Base-by-base conservation (phyloP, 2,797 vertebrate species). In the Psittacula echo region DNA sequence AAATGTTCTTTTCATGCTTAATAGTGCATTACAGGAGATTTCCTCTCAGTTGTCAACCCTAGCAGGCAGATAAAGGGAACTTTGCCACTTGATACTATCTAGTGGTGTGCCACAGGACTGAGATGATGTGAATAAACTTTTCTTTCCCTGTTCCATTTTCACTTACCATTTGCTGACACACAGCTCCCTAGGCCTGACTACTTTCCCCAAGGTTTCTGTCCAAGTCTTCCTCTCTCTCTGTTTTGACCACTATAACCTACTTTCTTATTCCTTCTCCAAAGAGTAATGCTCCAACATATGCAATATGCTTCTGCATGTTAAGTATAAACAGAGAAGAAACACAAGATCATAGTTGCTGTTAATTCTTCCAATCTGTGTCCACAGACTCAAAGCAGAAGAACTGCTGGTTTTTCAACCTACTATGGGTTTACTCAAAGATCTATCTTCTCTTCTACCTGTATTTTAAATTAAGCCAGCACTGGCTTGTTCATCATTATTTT, bases 191-290 rank as follows among this genome's bases (percentile, higher is more conserved):
- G 29, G 39, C 34, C 37, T 54, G 42, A 73, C 45, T 48, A 7
- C 27, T 81, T 90, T 90, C 26, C 74, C 45, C 19, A 9, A 48
- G 7, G 11, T 51, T 94, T 89, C 86, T 58, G 12, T 32, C 37
- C 45, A 88, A 70, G 27, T 50, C 34, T 80, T 87, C 30, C 23
- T 73, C 54, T 78, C n/a, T 74, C 10, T 85, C 44, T 84, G 42
- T 75, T 90, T 89, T 71, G 41, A 92, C 12, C 79, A 11, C 29
- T 67, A n/a, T 51, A 47, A 80, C 4, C 15, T 77, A 51, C 37
- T 74, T 89, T 27, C 44, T 95, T 75, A 86, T 50, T 86, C 39
- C 23, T 91, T 90, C 68, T 95, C 84, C 68, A 80, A 54, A 90
- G 16, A 14, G 9, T 32, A 84, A 87, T 37, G 47, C n/a, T 92